Evolutionary conservation across 2,888 invertebrate genomes (phyloP).

Genomic region (Mythimna lalbum): DNA sequence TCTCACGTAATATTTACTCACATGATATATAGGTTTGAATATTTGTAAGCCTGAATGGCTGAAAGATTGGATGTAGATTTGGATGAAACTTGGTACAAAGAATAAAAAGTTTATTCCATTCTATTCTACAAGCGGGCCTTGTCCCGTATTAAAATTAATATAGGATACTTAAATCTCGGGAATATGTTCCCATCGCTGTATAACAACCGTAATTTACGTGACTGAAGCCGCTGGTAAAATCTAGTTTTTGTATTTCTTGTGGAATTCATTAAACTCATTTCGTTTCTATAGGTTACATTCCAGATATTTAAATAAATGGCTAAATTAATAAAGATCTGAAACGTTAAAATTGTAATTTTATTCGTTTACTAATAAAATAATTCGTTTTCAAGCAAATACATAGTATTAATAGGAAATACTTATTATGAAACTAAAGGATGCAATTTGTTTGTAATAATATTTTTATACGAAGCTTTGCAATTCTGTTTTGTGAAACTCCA

Average conservation of each 20-base stretch:
- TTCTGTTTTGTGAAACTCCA: background rate
- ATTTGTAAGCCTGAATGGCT: no score
- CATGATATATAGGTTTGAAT: no score
- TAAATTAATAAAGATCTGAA: conserved; percentile 31
- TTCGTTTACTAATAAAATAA: conserved; percentile 9
- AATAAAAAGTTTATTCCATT: no score
- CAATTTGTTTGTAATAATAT: conserved; percentile 9
- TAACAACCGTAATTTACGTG: no score
- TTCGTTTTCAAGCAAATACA: background rate
- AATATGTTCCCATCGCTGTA: no score
- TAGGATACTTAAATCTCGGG: no score
- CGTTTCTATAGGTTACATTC: conserved; percentile 7
- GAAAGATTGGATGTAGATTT: no score
- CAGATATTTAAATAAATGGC: background rate
- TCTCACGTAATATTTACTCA: no score
- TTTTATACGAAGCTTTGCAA: background rate
- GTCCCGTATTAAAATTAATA: no score
- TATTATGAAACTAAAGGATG: background rate
- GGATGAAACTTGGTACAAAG: no score
- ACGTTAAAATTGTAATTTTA: background rate
- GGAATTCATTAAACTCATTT: background rate
- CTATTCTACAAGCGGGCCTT: no score
- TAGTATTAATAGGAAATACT: background rate
- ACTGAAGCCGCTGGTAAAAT: no score
- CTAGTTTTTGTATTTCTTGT: background rate